Conservation (phyloP, 2,113 vertebrate genomes). For the Ginglymostoma cirratum region DNA sequence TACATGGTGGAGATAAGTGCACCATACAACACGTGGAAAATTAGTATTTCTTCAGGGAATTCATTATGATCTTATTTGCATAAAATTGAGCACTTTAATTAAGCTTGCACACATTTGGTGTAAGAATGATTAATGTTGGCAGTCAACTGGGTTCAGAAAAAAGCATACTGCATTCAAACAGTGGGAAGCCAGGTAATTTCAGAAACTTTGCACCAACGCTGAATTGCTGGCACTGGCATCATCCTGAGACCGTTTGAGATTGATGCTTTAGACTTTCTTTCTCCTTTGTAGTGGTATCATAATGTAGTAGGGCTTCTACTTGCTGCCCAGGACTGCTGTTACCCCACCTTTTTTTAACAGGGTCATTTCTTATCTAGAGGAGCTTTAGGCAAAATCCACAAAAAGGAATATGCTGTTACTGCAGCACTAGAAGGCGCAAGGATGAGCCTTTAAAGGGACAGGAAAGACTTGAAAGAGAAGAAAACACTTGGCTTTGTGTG, state of each 20-base stretch:
- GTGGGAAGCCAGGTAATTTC: not conserved
- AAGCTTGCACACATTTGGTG: constrained; percentile 4
- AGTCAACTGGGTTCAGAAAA: not conserved
- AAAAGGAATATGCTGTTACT: not conserved
- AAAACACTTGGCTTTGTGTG: not conserved
- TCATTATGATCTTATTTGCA: not conserved
- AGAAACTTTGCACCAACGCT: not conserved
- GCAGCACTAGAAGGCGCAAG: not conserved
- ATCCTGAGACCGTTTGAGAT: not conserved
- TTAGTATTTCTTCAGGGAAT: not conserved
- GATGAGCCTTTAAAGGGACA: not conserved
- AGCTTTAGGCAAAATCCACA: not conserved
- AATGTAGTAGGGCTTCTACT: not conserved
- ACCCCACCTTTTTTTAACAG: not conserved
- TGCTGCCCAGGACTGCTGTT: not conserved
- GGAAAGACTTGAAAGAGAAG: not conserved
- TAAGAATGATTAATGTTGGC: not conserved
- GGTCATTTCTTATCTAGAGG: not conserved
- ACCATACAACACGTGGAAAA: not conserved
- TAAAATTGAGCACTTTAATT: constrained; percentile 4
- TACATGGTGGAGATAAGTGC: not conserved
- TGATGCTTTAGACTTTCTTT: not conserved
- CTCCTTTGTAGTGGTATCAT: not conserved
- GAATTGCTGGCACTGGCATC: not conserved
- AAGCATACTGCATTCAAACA: not conserved